Evolutionary conservation across 2,888 invertebrate genomes (phyloP), one percentile per base, ranked within the genome.

Genomic region (Sialis fuliginosa): DNA sequence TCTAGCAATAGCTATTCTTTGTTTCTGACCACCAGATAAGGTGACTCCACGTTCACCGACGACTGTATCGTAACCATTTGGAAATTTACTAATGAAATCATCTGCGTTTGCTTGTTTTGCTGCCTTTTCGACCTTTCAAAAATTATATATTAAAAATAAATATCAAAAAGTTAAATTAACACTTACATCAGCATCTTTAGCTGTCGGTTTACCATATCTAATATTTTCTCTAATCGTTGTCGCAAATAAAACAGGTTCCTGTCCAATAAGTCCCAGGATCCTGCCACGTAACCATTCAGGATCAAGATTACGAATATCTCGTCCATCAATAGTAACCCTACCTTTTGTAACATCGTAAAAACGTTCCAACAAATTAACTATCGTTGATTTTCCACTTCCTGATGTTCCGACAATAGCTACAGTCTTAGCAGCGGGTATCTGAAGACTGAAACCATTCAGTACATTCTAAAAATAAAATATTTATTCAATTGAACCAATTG

Each of bases 11-110:
- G 95, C 95, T 51, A 96, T 84, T 53, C 96, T 70, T 61, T 96
- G 95, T 54, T 92, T 87, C 65, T 95, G 95, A 0, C 96, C 96
- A 0, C 96, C 95, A 42, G 91, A 91, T 35, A 96, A 72, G n/a
- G 92, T 81, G 46, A 81, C 77, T 1, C 93, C 93, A 48, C 93
- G 69, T 66, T 96, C 95, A 0, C 95, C 95, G 0, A 90, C 84
- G 54, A 81, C 60, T 0, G 93, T 95, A 46, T 79, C 65, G 61
- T 95, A 97, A 0, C 87, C 87, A 0, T 75, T 67, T 0, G 93
- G 91, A 62, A 97, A 89, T 33, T 66, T 66, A 0, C 57, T 62
- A 41, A 97, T 85, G 62, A 97, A 97, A n/a, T 81, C 81, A 62
- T 95, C 81, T 0, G 93, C 95, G 62, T 96, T 92, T 4, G 96